phyloP scores from a whole-genome alignment of 2,888 invertebrate species.

The Mythimna albipuncta region DNA sequence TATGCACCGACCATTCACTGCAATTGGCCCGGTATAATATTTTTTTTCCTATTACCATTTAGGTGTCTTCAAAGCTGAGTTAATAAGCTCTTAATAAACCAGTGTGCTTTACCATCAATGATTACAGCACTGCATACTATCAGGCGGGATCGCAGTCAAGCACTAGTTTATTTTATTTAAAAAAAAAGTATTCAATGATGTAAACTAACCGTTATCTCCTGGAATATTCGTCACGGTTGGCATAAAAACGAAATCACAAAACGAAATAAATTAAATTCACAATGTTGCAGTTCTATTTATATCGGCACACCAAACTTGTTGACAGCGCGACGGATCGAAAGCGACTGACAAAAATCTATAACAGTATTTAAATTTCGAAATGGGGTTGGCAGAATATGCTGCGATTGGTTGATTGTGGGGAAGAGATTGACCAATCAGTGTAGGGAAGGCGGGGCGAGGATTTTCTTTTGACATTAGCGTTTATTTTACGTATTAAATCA shows the following conservation, averaged over 20 bases:
- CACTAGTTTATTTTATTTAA: no score
- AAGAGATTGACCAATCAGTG: constrained; percentile 72
- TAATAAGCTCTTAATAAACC: no score
- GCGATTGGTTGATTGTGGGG: constrained; percentile 74
- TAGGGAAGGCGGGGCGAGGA: constrained; percentile 59
- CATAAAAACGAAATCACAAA: constrained; percentile 76
- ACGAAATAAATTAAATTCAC: constrained; percentile 20
- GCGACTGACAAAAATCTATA: constrained; percentile 76
- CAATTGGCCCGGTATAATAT: no score
- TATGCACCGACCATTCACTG: background rate
- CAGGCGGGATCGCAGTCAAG: no score
- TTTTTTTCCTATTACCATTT: no score
- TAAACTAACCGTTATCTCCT: constrained; percentile 57
- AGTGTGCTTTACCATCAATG: no score
- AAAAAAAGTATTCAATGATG: background rate
- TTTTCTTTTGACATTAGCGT: constrained; percentile 30
- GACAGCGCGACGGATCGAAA: constrained; percentile 54
- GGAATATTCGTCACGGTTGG: constrained; percentile 81
- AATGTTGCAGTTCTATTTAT: constrained; percentile 25
- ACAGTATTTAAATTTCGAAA: constrained; percentile 79
- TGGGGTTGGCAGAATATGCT: constrained; percentile 69
- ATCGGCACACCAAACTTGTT: constrained; percentile 48
- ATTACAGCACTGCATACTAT: no score
- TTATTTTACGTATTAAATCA: background rate
- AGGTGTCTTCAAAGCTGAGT: no score